Percentiles rank a stretch among this genome's conserved stretches.
These are phyloP conservation scores for Ladona fulva DNA, from an alignment of 1,140 invertebrate genomes.

Conservation along the genomic window DNA sequence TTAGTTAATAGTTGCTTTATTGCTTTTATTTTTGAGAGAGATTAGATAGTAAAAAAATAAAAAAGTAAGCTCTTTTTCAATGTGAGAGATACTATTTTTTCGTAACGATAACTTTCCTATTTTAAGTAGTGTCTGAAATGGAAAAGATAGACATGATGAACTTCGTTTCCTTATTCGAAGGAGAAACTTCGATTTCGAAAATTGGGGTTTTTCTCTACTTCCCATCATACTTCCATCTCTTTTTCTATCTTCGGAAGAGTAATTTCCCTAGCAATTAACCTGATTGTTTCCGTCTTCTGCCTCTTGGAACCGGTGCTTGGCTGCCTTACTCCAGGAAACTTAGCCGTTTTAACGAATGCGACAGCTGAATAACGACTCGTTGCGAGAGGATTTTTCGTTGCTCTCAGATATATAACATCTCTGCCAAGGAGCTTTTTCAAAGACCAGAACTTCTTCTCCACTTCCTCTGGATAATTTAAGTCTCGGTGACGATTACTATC, in stretches of 20 bases:
- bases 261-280: slow-evolving; percentile 1
- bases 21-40: too few species aligned
- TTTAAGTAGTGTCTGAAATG: too few species aligned
- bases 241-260: neutral
- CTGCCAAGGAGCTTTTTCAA: neutral
- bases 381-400: neutral
- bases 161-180: too few species aligned
- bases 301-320: neutral
- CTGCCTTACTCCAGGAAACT: neutral
- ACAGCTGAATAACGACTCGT: neutral
- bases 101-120: too few species aligned
- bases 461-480: neutral
- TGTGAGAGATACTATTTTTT: too few species aligned
- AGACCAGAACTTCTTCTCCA: neutral
- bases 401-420: neutral
- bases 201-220: too few species aligned
- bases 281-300: neutral
- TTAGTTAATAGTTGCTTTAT: too few species aligned
- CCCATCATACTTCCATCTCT: too few species aligned
- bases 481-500: neutral
- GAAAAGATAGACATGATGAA: too few species aligned
- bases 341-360: neutral
- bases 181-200: too few species aligned
- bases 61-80: too few species aligned
- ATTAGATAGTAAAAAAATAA: too few species aligned